Percentiles rank a stretch among this genome's conserved stretches.
Evolutionary conservation across 2,797 vertebrate species (phyloP).

Genomic region (Jordanella pulchra): DNA sequence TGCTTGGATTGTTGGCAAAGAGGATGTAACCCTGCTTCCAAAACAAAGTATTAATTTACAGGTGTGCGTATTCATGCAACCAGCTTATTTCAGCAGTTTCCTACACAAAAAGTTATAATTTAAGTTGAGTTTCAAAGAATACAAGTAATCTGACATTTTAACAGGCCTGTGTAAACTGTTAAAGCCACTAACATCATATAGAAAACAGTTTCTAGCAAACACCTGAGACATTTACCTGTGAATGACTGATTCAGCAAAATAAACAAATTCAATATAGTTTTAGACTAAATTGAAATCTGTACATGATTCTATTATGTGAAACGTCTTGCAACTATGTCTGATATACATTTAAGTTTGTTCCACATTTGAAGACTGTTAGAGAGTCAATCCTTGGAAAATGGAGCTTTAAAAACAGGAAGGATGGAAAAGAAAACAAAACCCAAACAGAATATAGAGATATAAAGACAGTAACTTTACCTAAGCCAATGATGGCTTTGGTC

Average conservation of each 20-base stretch:
- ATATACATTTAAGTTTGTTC: neutral
- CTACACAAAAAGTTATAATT: neutral
- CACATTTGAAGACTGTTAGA: neutral
- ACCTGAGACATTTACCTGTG: neutral
- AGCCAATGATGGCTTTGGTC: conserved; percentile 96
- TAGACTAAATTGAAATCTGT: neutral
- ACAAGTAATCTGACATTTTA: neutral
- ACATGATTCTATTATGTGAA: too few species aligned
- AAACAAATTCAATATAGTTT: neutral
- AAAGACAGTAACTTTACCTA: conserved; percentile 80
- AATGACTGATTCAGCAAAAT: neutral
- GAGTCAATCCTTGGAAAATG: neutral
- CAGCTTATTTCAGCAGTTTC: neutral
- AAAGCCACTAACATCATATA: neutral
- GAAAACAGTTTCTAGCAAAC: neutral
- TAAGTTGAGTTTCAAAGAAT: neutral
- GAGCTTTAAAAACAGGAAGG: neutral
- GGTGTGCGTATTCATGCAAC: neutral
- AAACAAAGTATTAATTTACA: neutral
- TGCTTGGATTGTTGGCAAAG: neutral
- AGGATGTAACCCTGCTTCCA: neutral
- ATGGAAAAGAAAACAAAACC: neutral
- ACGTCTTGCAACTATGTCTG: neutral
- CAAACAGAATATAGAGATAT: neutral
- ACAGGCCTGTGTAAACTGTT: neutral